A percentile compares a stretch with the other conserved stretches of the same genome.
Conservation (phyloP, 2,113 vertebrate genomes). For the Pygoscelis adeliae region DNA sequence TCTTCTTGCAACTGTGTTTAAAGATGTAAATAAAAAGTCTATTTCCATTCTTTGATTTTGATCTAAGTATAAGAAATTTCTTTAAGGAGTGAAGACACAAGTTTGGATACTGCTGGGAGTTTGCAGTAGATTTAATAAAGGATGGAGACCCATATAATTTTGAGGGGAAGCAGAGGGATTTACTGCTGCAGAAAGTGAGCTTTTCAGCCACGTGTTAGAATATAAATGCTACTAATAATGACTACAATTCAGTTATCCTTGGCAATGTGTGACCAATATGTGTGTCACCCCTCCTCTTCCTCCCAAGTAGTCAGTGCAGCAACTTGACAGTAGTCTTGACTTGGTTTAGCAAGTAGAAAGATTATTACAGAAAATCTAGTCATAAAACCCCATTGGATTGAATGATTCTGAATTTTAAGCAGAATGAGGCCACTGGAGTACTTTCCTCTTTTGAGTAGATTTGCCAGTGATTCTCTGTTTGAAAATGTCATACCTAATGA, state of each 20-base stretch:
- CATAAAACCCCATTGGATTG: not conserved
- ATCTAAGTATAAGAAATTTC: not conserved
- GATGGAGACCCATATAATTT: not conserved
- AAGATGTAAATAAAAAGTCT: not conserved
- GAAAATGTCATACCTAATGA: not conserved
- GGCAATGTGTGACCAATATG: not conserved
- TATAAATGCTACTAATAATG: not conserved
- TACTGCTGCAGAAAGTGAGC: not conserved
- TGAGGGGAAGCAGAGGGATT: not conserved
- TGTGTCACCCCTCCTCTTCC: not conserved
- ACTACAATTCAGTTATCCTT: not conserved
- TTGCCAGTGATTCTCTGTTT: not conserved
- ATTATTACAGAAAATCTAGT: not conserved
- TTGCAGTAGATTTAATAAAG: not conserved
- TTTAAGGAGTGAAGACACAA: not conserved
- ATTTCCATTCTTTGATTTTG: not conserved
- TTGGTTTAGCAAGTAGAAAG: not conserved
- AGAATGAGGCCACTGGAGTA: not conserved
- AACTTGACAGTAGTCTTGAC: not conserved
- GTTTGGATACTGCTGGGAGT: not conserved
- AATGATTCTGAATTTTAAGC: not conserved
- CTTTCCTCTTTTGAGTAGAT: not conserved
- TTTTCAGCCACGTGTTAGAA: not conserved
- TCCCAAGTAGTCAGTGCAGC: not conserved
- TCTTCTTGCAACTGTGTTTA: not conserved